These are phyloP conservation scores for Motacilla alba DNA, from an alignment of 2,113 vertebrate genomes.

Conservation along the genomic window DNA sequence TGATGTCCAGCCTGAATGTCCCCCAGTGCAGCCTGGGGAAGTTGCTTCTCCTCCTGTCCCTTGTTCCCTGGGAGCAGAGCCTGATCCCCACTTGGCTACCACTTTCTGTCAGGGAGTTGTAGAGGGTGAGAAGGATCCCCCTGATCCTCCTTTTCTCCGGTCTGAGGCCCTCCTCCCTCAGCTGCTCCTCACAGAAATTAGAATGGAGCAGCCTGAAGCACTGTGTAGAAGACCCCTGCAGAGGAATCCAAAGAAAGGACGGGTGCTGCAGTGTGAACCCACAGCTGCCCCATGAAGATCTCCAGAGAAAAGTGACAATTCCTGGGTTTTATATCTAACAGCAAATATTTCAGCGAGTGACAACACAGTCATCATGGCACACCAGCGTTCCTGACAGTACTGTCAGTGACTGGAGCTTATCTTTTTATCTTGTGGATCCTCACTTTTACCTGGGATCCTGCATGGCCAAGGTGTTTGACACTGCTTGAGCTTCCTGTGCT, in stretches of 20 bases:
- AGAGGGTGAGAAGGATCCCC: not conserved
- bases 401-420: not conserved
- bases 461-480: accelerated
- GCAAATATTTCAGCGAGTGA: not conserved
- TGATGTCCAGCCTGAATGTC: not conserved
- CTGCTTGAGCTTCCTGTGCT: not conserved
- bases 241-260: not conserved
- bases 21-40: not conserved
- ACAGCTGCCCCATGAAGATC: not conserved
- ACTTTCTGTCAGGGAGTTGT: not conserved
- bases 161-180: not conserved
- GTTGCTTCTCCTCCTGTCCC: not conserved
- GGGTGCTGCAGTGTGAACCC: not conserved
- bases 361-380: not conserved
- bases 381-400: not conserved
- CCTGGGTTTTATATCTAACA: not conserved
- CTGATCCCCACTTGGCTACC: accelerated
- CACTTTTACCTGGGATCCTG: not conserved
- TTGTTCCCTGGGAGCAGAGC: not conserved
- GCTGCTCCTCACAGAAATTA: not conserved
- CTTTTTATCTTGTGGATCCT: not conserved
- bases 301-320: not conserved
- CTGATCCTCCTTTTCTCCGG: not conserved
- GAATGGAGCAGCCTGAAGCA: not conserved
- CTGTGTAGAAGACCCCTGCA: not conserved